Conservation (phyloP, 2,113 vertebrate species). For the Festucalex cinctus region DNA sequence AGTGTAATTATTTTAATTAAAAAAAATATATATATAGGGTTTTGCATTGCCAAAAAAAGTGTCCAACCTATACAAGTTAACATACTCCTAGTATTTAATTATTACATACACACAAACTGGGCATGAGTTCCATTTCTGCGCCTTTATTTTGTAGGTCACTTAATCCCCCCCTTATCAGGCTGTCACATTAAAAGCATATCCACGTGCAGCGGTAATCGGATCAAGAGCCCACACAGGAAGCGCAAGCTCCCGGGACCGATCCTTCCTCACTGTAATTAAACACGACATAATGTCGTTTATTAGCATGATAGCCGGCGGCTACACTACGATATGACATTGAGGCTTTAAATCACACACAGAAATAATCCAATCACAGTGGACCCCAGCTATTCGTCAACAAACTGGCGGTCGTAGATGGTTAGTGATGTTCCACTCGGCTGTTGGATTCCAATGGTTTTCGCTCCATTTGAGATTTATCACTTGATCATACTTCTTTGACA, state of each 20-base stretch:
- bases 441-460: no score
- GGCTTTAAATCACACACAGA: neutral
- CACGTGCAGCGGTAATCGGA: constrained; percentile 22
- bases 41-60: no score
- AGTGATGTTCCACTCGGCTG: no score
- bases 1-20: no score
- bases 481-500: no score
- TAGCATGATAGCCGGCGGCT: neutral
- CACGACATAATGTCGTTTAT: constrained; percentile 6
- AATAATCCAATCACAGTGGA: neutral
- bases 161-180: neutral
- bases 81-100: no score
- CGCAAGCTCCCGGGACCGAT: constrained; percentile 5
- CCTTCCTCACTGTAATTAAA: constrained; percentile 12
- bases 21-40: no score
- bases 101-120: neutral
- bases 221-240: constrained; percentile 40
- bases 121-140: neutral
- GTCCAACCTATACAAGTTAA: no score
- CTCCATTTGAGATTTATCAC: no score
- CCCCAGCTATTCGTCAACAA: neutral
- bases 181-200: constrained; percentile 20
- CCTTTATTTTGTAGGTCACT: constrained; percentile 4
- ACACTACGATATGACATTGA: neutral
- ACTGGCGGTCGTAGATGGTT: neutral